Conservation (phyloP, 1,140 invertebrate species). For the Rhynchophorus ferrugineus region DNA sequence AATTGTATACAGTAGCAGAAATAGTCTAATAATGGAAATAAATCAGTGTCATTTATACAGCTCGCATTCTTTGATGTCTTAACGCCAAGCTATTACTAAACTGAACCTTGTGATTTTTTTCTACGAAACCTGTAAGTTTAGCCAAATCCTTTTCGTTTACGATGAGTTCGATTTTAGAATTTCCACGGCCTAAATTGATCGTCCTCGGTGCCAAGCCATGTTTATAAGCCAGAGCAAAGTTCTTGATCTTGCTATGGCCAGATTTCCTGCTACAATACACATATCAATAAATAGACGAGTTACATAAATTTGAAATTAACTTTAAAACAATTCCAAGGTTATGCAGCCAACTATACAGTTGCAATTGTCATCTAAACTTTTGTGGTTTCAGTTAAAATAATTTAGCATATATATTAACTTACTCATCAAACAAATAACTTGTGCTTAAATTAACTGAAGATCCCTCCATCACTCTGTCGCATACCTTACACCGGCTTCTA, state of each 20-base stretch:
- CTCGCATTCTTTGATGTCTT: conserved; percentile 23
- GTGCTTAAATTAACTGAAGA: conserved; percentile 5
- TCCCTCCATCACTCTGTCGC: conserved; percentile 24
- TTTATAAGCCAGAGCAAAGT: conserved; percentile 15
- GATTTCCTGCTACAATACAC: conserved; percentile 11
- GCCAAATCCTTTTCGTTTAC: conserved; percentile 7
- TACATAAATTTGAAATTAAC: background rate
- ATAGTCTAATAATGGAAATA: too few relatives aligned
- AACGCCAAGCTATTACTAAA: conserved; percentile 22
- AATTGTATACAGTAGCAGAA: background rate
- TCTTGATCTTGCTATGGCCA: conserved; percentile 3
- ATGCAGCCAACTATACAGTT: background rate
- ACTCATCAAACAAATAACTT: conserved; percentile 6
- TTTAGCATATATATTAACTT: background rate
- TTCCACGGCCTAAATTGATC: conserved; percentile 14
- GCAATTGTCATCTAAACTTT: background rate
- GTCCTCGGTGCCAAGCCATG: conserved; percentile 5
- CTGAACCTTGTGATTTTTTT: conserved; percentile 6
- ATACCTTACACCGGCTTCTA: conserved; percentile 23
- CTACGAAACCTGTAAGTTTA: conserved; percentile 9
- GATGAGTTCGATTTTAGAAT: conserved; percentile 19
- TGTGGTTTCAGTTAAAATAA: background rate
- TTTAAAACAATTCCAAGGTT: background rate
- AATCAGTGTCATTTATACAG: background rate
- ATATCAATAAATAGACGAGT: background rate